These are phyloP conservation scores for Amphiprion clarkii DNA, from an alignment of 2,797 vertebrate genomes.

Conservation along the genomic window DNA sequence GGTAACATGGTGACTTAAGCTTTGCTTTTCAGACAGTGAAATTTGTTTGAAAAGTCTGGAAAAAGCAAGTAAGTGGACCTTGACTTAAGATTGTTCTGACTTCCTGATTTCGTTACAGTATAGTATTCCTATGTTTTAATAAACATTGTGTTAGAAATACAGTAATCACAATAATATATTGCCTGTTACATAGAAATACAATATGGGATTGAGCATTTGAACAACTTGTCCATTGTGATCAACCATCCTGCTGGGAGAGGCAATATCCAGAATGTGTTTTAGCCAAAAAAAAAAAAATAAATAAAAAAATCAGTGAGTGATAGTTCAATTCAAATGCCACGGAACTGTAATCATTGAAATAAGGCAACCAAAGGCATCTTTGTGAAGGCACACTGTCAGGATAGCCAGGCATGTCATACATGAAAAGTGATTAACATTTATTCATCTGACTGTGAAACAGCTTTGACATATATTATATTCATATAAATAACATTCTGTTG, in stretches of 20 bases:
- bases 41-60: no score
- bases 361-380: background rate
- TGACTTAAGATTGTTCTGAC: no score
- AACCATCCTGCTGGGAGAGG: background rate
- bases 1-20: no score
- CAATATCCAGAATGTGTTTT: background rate
- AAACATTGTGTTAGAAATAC: no score
- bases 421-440: background rate
- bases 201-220: no score
- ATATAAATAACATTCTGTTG: background rate
- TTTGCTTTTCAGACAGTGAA: no score
- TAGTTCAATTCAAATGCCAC: conserved; percentile 3
- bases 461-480: background rate
- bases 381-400: background rate
- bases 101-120: no score
- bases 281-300: no score
- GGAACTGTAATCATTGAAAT: background rate
- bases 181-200: no score
- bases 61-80: no score
- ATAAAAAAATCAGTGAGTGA: conserved; percentile 7
- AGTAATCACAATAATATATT: no score
- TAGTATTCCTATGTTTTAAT: no score
- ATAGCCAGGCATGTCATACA: background rate
- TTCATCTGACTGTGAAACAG: background rate
- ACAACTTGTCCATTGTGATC: background rate